Base-by-base conservation (phyloP, 2,888 invertebrate genomes). In the Xestia ashworthii region DNA sequence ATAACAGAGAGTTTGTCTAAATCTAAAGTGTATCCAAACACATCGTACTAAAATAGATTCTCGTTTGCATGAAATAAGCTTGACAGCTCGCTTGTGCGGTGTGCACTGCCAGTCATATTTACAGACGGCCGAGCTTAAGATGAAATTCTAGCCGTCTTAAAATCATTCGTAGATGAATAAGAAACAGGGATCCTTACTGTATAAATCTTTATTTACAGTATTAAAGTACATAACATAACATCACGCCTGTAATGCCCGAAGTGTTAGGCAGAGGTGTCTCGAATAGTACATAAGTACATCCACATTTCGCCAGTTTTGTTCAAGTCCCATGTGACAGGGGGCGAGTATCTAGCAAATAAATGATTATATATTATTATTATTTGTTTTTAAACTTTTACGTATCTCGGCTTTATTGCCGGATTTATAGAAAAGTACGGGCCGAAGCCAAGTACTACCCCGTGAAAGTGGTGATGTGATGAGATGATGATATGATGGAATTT, bases 51-150 rank as follows among this genome's bases (percentile, higher is more conserved):
- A 66, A 78, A 53, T 32, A 22, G 60, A 46, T 60, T 53, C 14
- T 38, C 3, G 14, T 73, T 32, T 62, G 53, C 67, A 46, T 22
- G 22, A 38, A 79, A 44, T 60, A 79, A 62, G 5, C 32, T 60
- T 65, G 53, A 25, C 60, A 53, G 38, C 32, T 5, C 12, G 38
- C n/a, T 46, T 53, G 22, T 73, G 19, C 38, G 38, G 14, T 32
- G 72, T 38, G 32, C 71, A 70, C 14, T 78, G 65, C 22, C 71
- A 25, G 41, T 46, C 60, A 67, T 46, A n/a, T 67, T 58, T 44
- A 38, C 22, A n/a, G 16, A 73, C 50, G 60, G 25, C 25, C 5
- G 1, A 22, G 50, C 3, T 67, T 16, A 25, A 72, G 38, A 73
- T 55, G 71, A 65, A 53, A 60, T n/a, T 22, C 32, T 32, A 22